Conservation (phyloP, 2,797 vertebrate species). For the Pipistrellus nathusii region DNA sequence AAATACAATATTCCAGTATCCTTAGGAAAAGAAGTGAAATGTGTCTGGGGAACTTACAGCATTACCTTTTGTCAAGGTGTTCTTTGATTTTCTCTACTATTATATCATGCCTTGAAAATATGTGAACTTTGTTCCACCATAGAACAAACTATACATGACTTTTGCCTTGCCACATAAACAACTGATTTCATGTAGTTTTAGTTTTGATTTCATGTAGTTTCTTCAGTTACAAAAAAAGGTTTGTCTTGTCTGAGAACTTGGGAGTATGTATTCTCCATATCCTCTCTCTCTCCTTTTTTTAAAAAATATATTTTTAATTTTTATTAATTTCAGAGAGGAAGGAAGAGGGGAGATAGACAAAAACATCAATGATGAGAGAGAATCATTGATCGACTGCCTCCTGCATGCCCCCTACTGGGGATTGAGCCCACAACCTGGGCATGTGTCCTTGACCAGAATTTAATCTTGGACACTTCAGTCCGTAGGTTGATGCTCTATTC, state of each 20-base stretch:
- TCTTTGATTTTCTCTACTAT: slow-evolving; percentile 3
- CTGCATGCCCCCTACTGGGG: too few relatives aligned
- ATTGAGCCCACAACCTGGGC: too few relatives aligned
- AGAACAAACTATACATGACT: neutral
- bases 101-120: neutral
- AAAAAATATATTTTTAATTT: too few relatives aligned
- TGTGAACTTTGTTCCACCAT: neutral
- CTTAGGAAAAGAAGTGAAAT: neutral
- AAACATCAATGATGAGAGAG: too few relatives aligned
- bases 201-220: neutral
- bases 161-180: neutral
- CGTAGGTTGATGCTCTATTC: too few relatives aligned
- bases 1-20: neutral
- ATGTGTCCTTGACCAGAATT: too few relatives aligned
- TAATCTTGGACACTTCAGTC: too few relatives aligned
- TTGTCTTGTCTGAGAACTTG: neutral
- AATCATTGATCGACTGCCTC: too few relatives aligned
- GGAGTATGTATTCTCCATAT: neutral
- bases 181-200: neutral
- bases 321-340: too few relatives aligned
- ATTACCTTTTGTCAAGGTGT: neutral
- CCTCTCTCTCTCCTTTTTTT: too few relatives aligned
- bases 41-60: neutral
- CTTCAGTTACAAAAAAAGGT: neutral
- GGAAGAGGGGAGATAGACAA: too few relatives aligned